Conservation (phyloP, 1,140 invertebrate genomes). For the Cyclargus thomasi region DNA sequence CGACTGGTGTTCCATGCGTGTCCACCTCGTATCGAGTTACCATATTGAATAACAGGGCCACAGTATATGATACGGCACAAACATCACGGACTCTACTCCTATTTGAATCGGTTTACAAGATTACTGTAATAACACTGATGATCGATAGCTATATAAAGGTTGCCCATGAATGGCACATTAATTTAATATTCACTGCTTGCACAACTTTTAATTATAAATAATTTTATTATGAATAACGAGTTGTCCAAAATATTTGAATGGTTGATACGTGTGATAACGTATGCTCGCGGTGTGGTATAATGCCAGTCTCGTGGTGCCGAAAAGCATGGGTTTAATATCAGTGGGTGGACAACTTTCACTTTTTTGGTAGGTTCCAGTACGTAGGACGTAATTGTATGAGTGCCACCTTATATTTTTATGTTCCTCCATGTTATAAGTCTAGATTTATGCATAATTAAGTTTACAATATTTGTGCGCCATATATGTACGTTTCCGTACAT, state of each 20-base stretch:
- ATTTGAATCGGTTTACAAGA: conserved; percentile 11
- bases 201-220: neutral
- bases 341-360: conserved; percentile 66
- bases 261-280: neutral
- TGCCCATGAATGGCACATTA: neutral
- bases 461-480: too few relatives aligned
- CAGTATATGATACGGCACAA: conserved; percentile 56
- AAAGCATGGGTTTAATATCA: conserved; percentile 44
- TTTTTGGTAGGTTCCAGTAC: conserved; percentile 29
- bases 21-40: conserved; percentile 54
- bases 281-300: neutral
- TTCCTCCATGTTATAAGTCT: neutral
- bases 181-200: neutral
- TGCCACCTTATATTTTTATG: neutral
- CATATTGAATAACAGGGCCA: conserved; percentile 62
- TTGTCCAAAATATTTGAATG: neutral
- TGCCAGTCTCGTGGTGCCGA: conserved; percentile 23
- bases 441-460: too few relatives aligned
- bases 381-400: conserved; percentile 30
- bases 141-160: neutral
- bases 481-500: too few relatives aligned
- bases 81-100: conserved; percentile 48
- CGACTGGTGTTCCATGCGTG: conserved; percentile 41
- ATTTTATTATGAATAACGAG: neutral
- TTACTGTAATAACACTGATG: conserved; percentile 2